phyloP scores from a whole-genome alignment of 2,888 invertebrate genomes.

The Drosophila lacicola region DNA sequence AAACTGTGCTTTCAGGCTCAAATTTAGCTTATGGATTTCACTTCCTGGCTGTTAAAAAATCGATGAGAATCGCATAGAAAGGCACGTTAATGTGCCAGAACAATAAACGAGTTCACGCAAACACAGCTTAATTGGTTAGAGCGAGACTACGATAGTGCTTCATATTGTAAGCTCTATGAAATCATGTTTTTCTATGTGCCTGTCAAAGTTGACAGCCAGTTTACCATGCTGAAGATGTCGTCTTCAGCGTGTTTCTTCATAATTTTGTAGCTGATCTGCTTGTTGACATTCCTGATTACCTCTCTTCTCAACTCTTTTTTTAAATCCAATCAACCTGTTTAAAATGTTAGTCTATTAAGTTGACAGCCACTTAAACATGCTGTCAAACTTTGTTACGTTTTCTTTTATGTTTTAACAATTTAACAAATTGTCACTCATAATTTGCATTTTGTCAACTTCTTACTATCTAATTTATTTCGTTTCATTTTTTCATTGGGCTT shows the following conservation, averaged over 20 bases:
- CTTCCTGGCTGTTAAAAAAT: conserved; percentile 36
- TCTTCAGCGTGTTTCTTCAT: neutral
- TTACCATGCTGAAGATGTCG: neutral
- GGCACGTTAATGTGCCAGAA: neutral
- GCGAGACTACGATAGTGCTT: neutral
- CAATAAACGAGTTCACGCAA: neutral
- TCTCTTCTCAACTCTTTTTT: neutral
- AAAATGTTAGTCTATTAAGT: neutral
- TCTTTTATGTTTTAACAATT: neutral
- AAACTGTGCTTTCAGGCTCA: conserved; percentile 16
- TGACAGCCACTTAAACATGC: conserved; percentile 6
- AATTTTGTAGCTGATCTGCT: neutral
- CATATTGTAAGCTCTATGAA: neutral
- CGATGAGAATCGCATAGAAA: conserved; percentile 18
- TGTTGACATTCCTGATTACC: neutral
- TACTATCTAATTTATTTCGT: neutral
- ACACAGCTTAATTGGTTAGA: neutral
- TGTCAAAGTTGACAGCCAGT: neutral
- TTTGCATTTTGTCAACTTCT: neutral
- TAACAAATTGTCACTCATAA: too few species aligned
- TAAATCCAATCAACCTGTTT: too few species aligned
- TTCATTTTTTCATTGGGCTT: neutral
- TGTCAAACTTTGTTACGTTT: conserved; percentile 1
- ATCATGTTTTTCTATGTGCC: neutral
- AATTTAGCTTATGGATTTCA: conserved; percentile 29